phyloP scores from a whole-genome alignment of 2,888 invertebrate species.

The Limnephilus marmoratus region DNA sequence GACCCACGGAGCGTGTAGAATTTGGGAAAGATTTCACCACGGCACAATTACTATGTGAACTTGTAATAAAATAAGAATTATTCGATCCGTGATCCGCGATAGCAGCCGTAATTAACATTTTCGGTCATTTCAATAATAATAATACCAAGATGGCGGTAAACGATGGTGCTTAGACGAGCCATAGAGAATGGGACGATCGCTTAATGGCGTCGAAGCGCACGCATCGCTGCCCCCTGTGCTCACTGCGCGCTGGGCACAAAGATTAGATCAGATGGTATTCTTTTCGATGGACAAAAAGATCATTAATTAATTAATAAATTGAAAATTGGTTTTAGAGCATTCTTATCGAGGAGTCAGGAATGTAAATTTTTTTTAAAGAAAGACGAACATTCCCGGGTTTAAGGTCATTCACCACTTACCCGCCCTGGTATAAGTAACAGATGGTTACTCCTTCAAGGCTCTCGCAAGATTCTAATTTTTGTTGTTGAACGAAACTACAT shows the following conservation, averaged over 20 bases:
- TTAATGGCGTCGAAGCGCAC: constrained; percentile 52
- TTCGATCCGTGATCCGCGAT: constrained; percentile 57
- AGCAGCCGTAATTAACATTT: constrained; percentile 61
- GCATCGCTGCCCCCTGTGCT: neutral
- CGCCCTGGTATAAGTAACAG: no score
- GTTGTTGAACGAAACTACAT: no score
- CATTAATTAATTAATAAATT: neutral
- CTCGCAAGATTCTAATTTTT: no score
- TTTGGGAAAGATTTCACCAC: constrained; percentile 17
- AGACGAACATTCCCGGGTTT: no score
- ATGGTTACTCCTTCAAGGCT: no score
- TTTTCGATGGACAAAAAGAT: neutral
- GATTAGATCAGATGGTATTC: neutral
- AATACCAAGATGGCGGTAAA: constrained; percentile 45
- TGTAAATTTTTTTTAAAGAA: no score
- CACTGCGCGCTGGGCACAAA: neutral
- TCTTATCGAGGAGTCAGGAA: neutral
- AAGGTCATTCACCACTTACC: no score
- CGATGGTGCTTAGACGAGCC: neutral
- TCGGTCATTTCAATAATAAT: constrained; percentile 60
- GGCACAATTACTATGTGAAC: constrained; percentile 20
- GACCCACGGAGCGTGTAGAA: constrained; percentile 3
- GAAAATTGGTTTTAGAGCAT: neutral
- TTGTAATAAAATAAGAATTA: constrained; percentile 53
- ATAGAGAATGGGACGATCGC: constrained; percentile 40